phyloP scores from a whole-genome alignment of 1,140 invertebrate species.

The Drosophila bipectinata region DNA sequence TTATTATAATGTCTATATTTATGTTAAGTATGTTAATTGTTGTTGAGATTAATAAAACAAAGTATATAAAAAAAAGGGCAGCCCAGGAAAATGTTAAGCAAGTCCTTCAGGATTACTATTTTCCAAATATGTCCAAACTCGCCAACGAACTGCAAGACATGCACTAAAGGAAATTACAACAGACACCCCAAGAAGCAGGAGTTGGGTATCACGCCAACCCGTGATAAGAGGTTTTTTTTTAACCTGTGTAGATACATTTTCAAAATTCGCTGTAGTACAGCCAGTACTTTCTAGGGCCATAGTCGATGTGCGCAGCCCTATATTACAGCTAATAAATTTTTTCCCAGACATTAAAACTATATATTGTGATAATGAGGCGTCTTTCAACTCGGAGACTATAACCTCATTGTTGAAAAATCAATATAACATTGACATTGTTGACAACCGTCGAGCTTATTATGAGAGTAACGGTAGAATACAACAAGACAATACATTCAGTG shows the following conservation, averaged over 20 bases:
- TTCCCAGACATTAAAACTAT: slow-evolving; percentile 25
- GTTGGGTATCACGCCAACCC: neutral
- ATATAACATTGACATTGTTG: slow-evolving; percentile 21
- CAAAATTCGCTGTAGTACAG: slow-evolving; percentile 28
- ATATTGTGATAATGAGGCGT: slow-evolving; percentile 32
- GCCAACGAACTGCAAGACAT: neutral
- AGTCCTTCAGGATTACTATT: slow-evolving; percentile 10
- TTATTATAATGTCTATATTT: too few relatives aligned
- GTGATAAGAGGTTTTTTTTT: slow-evolving; percentile 20
- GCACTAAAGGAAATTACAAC: neutral
- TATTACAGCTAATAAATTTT: slow-evolving; percentile 29
- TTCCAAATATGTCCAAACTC: slow-evolving; percentile 1
- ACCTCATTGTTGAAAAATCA: slow-evolving; percentile 13
- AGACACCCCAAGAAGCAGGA: neutral
- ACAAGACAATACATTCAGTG: slow-evolving; percentile 11
- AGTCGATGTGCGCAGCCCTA: slow-evolving; percentile 7
- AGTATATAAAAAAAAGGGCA: too few relatives aligned
- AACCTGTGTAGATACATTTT: slow-evolving; percentile 38
- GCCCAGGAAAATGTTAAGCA: slow-evolving; percentile 10
- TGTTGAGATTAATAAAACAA: too few relatives aligned
- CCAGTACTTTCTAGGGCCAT: slow-evolving; percentile 25
- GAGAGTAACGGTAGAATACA: slow-evolving; percentile 10
- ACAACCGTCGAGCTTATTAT: slow-evolving; percentile 26
- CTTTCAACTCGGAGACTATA: slow-evolving; percentile 35
- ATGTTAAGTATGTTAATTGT: too few relatives aligned